phyloP scores from a whole-genome alignment of 2,113 vertebrate genomes.

The Pygoscelis adeliae region DNA sequence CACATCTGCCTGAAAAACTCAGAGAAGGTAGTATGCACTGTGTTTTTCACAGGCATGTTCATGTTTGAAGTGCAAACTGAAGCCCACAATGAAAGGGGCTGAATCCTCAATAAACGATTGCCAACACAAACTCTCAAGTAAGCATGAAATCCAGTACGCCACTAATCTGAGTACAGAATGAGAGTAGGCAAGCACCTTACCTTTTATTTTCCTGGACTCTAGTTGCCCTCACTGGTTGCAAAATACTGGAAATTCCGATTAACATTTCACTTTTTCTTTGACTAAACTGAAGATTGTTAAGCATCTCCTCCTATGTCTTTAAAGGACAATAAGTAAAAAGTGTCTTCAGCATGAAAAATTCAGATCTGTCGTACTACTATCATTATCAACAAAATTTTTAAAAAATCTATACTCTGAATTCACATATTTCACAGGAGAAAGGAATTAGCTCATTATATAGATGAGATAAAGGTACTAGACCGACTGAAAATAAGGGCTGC shows the following conservation, averaged over 20 bases:
- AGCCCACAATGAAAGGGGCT: not conserved
- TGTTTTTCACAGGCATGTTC: not conserved
- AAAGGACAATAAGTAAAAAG: not conserved
- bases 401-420: not conserved
- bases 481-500: not conserved
- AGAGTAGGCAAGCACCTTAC: not conserved
- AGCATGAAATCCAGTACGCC: not conserved
- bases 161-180: not conserved
- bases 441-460: not conserved
- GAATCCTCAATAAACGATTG: not conserved
- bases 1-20: constrained; percentile 49
- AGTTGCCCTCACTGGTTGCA: not conserved
- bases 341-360: not conserved
- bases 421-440: not conserved
- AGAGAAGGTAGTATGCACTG: not conserved
- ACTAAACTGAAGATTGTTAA: not conserved
- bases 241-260: not conserved
- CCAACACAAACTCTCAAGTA: not conserved
- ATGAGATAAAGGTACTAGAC: not conserved
- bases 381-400: not conserved
- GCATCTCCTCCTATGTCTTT: not conserved
- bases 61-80: not conserved
- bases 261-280: not conserved
- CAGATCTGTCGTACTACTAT: not conserved
- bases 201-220: not conserved